Percentiles rank a stretch among this genome's conserved stretches.
These are phyloP conservation scores for Pinctada fucata DNA, from an alignment of 2,888 invertebrate species.

Conservation along the genomic window DNA sequence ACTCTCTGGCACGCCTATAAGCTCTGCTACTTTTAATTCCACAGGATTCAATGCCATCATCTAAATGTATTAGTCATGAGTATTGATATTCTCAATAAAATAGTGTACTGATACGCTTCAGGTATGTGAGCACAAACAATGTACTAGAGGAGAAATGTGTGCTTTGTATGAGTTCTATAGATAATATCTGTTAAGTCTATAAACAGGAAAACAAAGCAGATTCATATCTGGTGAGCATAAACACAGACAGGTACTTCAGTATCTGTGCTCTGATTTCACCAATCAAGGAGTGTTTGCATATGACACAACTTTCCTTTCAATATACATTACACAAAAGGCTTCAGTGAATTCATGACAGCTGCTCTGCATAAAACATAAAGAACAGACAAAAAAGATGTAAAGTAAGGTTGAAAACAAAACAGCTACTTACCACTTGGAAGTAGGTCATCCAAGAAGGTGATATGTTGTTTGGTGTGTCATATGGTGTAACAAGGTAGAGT, in stretches of 20 bases:
- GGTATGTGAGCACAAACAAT: too few relatives aligned
- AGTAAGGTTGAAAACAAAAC: neutral
- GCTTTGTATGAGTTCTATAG: constrained; percentile 28
- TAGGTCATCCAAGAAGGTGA: constrained; percentile 72
- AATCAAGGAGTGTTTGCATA: neutral
- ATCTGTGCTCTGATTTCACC: constrained; percentile 52
- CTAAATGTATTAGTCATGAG: constrained; percentile 74
- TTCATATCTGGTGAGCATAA: constrained; percentile 55
- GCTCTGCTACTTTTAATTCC: constrained; percentile 84
- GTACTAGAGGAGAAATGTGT: constrained; percentile 2
- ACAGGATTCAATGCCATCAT: constrained; percentile 82
- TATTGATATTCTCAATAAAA: too few relatives aligned
- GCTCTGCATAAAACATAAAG: neutral
- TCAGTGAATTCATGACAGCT: too few relatives aligned
- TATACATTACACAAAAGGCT: constrained; percentile 1
- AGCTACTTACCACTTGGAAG: constrained; percentile 66
- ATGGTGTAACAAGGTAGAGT: constrained; percentile 90
- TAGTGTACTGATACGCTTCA: too few relatives aligned
- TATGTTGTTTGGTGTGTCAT: constrained; percentile 80
- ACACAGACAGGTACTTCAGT: constrained; percentile 31
- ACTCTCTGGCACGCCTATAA: constrained; percentile 88
- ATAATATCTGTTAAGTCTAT: constrained; percentile 6
- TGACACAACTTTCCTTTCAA: neutral
- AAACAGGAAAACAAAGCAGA: constrained; percentile 28
- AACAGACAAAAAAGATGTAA: neutral